Evolutionary conservation across 2,113 vertebrate species (phyloP), one percentile per base, ranked within the genome.

Genomic region (Crypturellus undulatus): DNA sequence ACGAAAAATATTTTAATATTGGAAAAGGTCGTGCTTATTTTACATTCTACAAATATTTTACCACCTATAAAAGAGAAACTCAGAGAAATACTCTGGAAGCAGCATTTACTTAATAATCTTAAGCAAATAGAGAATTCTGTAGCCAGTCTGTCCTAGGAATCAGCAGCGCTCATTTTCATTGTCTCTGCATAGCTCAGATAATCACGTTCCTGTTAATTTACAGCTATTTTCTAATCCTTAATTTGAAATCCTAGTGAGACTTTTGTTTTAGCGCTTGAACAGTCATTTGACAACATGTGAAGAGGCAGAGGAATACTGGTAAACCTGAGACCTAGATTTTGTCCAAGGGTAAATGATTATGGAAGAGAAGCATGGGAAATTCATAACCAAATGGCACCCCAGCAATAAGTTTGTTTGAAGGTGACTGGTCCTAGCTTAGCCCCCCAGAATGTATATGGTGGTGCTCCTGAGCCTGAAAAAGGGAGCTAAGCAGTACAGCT

Each of bases 141-240:
- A 89, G 72, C 6, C 58, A 92, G 59, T 30, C 80, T 82, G 69
- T 94, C 59, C 51, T 79, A 79, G 79, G 75, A 92, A 79, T 68
- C 73, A 71, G 14, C 12, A 78, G 65, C 63, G 60, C 38, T 93
- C 34, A 85, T 83, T 90, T 96, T 85, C 80, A 72, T 43, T 73
- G 38, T 79, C 63, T 89, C 60, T 72, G 30, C n/a, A 72, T 73
- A 73, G 71, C 79, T 79, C 26, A 79, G 70, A 79, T 64, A 89
- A 91, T 87, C 22, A 91, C 34, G 71, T 87, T 87, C 49, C 43
- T 94, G 49, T 79, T 90, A 94, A 95, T 93, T 92, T 85, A 90
- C 79, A 94, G 54, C 63, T 65, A 58, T 63, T 63, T 72, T 93
- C 59, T 82, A 79, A 87, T 79, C 24, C 56, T 64, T 89, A 68